These are phyloP conservation scores for Chironomus striatipennis DNA, from an alignment of 1,140 invertebrate genomes.

Conservation along the genomic window DNA sequence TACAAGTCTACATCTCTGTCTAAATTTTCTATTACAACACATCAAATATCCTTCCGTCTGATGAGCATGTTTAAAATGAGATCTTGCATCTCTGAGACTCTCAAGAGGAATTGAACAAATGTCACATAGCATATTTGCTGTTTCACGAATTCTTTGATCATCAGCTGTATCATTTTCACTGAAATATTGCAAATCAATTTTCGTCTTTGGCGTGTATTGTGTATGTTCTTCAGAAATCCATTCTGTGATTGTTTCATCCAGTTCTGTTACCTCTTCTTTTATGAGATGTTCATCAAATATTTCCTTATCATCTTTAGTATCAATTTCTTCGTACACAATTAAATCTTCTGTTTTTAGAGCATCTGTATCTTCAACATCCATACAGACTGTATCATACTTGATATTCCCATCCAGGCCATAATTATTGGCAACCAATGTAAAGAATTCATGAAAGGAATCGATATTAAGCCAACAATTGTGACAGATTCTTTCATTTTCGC, in stretches of 20 bases:
- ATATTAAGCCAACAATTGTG: neutral
- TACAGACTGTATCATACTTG: neutral
- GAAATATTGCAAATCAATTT: neutral
- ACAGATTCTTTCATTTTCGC: neutral
- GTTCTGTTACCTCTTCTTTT: neutral
- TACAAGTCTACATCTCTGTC: neutral
- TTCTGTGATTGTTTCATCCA: neutral
- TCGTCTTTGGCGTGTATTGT: neutral
- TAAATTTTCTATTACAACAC: constrained; percentile 1
- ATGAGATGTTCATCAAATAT: neutral
- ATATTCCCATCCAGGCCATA: neutral
- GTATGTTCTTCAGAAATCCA: neutral
- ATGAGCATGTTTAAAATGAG: neutral
- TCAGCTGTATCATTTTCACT: neutral
- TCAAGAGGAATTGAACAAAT: neutral
- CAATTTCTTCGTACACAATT: neutral
- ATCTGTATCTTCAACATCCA: neutral
- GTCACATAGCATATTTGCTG: neutral
- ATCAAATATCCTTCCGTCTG: neutral
- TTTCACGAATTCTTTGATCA: neutral
- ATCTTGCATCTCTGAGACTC: neutral
- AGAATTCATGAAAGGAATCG: constrained; percentile 5
- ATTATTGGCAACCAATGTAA: neutral
- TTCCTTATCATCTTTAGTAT: neutral
- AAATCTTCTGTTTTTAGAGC: neutral